Conservation (phyloP, 2,113 vertebrate genomes). For the Hypomesus transpacificus region DNA sequence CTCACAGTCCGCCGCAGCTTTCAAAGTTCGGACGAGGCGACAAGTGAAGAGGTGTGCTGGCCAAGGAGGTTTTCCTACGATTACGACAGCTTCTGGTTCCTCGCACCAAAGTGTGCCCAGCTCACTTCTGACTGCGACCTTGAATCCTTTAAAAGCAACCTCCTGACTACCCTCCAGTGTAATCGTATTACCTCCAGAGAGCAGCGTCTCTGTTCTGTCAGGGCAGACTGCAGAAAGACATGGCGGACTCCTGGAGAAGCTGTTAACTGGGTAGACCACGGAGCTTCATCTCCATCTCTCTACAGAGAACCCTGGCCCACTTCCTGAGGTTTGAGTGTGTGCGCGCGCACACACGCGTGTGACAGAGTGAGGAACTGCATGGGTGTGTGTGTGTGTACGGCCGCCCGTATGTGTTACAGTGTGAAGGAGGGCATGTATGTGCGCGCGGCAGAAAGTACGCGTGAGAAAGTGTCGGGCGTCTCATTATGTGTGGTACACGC, state of each 20-base stretch:
- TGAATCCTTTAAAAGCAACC: not conserved
- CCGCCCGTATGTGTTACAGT: too few species aligned
- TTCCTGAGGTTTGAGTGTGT: not conserved
- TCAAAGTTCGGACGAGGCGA: not conserved
- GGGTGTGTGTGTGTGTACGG: constrained; percentile 5
- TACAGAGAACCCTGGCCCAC: not conserved
- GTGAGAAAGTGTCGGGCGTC: too few species aligned
- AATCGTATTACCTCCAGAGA: not conserved
- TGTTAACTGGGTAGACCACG: too few species aligned
- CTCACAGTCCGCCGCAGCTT: not conserved
- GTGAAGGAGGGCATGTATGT: too few species aligned
- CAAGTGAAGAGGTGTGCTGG: not conserved
- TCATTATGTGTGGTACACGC: too few species aligned
- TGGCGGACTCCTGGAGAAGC: not conserved
- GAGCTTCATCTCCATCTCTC: not conserved
- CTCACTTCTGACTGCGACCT: too few species aligned
- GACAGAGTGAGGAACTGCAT: constrained; percentile 7
- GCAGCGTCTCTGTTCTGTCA: not conserved
- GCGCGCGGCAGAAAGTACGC: too few species aligned
- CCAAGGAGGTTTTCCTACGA: not conserved
- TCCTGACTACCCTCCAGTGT: not conserved
- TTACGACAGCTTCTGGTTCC: not conserved
- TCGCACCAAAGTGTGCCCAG: not conserved
- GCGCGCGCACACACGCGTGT: too few species aligned
- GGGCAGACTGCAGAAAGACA: not conserved